Evolutionary conservation across 1,140 invertebrate species (phyloP), one percentile per base, ranked within the genome.

Genomic region (Aleiodes sp.): DNA sequence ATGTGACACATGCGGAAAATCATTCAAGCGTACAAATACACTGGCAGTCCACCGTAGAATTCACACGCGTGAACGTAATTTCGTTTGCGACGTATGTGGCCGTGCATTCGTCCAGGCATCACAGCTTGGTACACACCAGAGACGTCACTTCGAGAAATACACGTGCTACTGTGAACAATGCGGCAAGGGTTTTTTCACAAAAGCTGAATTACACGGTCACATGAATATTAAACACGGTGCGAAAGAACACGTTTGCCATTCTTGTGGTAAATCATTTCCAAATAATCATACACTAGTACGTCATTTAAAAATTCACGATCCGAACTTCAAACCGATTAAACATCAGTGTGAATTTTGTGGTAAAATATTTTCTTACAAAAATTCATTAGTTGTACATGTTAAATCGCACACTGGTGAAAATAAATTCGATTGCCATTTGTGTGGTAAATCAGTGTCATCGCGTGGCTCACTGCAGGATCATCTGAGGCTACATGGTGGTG

Each of bases 341-440:
- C 80, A 83, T 26, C 81, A 84, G 68, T 88, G 87, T 69, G 84
- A 86, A 43, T 76, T 83, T 24, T 88, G 87, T 68, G 84, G 80
- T 10, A 83, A 83, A 56, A 81, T 78, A 1, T 88, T 88, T 66
- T 81, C 82, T 2, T 84, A 84, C 62, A 84, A 85, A 56, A 85
- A 82, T 31, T 86, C 83, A 2, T 70, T 89, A 29, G 77, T 82
- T 6, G 82, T 83, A 14, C 88, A 89, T 75, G 82, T 87, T 3
- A 87, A 86, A 63, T 77, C 84, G 0, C 88, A 87, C 77, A 93
- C 91, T 1, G 92, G 92, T 2, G 92, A 94, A 73, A 91, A 93
- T 78, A 91, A 91, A 1, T 92, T 91, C 75, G 92, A 92, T 76
- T 94, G 93, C 76, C 89, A 89, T 37, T 87, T 91, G 43, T 94